Conservation (phyloP, 2,797 vertebrate genomes). For the Sorex maritimensis region DNA sequence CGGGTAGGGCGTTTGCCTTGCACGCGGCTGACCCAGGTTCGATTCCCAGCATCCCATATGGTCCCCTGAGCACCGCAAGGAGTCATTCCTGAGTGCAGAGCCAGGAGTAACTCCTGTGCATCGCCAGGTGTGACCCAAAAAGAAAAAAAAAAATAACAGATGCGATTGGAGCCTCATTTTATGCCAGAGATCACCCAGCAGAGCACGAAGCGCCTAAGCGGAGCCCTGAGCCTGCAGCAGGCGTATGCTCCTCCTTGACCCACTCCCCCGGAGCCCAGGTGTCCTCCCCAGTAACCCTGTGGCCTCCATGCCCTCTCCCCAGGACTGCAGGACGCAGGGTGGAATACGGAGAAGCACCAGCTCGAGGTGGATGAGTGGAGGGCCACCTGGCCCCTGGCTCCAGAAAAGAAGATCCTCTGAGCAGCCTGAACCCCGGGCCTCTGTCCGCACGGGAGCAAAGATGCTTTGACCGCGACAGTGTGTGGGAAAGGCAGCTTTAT, state of each 20-base stretch:
- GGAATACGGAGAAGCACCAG: constrained; percentile 93
- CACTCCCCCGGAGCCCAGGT: background rate
- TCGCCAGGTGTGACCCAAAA: too few species aligned
- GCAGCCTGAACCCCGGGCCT: constrained; percentile 21
- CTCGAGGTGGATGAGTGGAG: constrained; percentile 96
- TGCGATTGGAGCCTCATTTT: constrained; percentile 46
- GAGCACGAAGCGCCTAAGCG: constrained; percentile 13
- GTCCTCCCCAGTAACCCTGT: background rate
- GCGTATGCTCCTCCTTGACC: background rate
- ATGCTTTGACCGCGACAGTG: background rate
- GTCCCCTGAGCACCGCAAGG: too few species aligned
- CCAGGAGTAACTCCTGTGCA: too few species aligned
- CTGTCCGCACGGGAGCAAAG: constrained; percentile 28
- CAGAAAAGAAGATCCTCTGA: constrained; percentile 91
- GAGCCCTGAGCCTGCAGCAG: background rate
- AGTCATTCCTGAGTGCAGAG: too few species aligned
- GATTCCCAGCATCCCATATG: too few species aligned
- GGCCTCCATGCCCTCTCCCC: constrained; percentile 29
- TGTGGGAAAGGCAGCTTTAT: constrained; percentile 72
- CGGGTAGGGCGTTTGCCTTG: too few species aligned
- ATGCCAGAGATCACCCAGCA: constrained; percentile 5
- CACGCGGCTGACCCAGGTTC: too few species aligned
- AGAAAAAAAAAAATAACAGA: background rate
- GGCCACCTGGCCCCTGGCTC: constrained; percentile 90
- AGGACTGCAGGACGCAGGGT: constrained; percentile 92